phyloP scores from a whole-genome alignment of 1,140 invertebrate genomes.

The Pseudomyrmex pallidus region DNA sequence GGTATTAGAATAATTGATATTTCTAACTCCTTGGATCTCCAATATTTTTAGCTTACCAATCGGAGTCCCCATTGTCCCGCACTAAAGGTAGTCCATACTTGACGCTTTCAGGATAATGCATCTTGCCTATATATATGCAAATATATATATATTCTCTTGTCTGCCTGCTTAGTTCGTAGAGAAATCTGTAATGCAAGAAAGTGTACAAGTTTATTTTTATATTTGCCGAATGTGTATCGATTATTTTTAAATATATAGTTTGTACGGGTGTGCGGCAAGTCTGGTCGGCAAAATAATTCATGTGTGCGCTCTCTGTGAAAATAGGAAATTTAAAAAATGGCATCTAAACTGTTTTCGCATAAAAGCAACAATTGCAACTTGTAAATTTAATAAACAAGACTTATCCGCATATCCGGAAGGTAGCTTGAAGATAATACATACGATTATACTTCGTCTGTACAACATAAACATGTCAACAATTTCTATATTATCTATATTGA shows the following conservation, averaged over 20 bases:
- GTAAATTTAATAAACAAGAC: conserved; percentile 26
- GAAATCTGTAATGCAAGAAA: conserved; percentile 67
- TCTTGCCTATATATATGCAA: conserved; percentile 75
- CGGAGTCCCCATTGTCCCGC: conserved; percentile 83
- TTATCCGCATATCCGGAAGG: conserved; percentile 49
- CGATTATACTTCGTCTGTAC: conserved; percentile 37
- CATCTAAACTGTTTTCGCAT: not conserved
- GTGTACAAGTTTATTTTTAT: conserved; percentile 62
- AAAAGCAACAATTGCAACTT: conserved; percentile 9
- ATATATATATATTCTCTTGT: conserved; percentile 66
- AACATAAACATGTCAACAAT: conserved; percentile 33
- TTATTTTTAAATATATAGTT: conserved; percentile 59
- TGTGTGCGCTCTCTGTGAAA: not conserved
- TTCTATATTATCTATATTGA: conserved; percentile 67
- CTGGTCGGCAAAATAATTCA: conserved; percentile 1
- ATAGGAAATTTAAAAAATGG: not conserved
- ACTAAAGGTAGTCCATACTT: conserved; percentile 81
- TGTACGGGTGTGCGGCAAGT: conserved; percentile 55
- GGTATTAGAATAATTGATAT: conserved; percentile 71
- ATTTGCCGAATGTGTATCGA: conserved; percentile 50
- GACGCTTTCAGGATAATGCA: conserved; percentile 79
- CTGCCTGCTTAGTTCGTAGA: conserved; percentile 80
- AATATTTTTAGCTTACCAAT: conserved; percentile 84
- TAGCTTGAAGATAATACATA: conserved; percentile 63
- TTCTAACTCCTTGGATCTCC: conserved; percentile 81